Percentiles rank a stretch among this genome's conserved stretches.
These are phyloP conservation scores for Peribatodes rhomboidaria DNA, from an alignment of 2,888 invertebrate species.

Conservation along the genomic window DNA sequence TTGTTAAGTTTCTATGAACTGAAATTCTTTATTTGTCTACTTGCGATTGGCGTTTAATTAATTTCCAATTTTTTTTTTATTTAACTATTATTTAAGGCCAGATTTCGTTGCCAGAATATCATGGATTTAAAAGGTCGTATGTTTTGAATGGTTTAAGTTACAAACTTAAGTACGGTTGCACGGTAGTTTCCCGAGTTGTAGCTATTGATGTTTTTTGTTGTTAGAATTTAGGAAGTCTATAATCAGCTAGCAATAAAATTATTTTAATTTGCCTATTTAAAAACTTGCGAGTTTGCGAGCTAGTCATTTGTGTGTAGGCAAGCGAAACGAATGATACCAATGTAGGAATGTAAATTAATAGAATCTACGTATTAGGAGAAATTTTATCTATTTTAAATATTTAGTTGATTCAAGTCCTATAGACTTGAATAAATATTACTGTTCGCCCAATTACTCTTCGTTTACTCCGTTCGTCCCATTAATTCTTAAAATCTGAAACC, in stretches of 20 bases:
- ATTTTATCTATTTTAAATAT: no score
- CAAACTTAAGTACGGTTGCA: not conserved
- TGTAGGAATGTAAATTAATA: not conserved
- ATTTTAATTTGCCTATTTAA: not conserved
- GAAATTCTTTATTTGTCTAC: not conserved
- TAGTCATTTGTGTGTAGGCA: not conserved
- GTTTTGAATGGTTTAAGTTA: conserved; percentile 13
- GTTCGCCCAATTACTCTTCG: no score
- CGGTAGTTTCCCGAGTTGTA: not conserved
- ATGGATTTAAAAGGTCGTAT: conserved; percentile 39
- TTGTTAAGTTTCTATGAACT: not conserved
- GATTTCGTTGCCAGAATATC: conserved; percentile 27
- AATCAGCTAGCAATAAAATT: not conserved
- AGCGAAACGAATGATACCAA: not conserved
- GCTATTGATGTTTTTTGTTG: not conserved
- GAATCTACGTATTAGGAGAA: no score
- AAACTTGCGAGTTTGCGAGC: not conserved
- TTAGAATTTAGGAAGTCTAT: not conserved
- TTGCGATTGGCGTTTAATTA: conserved; percentile 11
- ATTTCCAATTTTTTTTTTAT: not conserved
- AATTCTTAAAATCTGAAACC: no score
- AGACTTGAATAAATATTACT: no score
- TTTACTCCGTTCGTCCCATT: no score
- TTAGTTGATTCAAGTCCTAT: no score
- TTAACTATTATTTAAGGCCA: conserved; percentile 18